Percentiles rank a stretch among this genome's conserved stretches.
Conservation (phyloP, 2,797 vertebrate species). For the Labroides dimidiatus region DNA sequence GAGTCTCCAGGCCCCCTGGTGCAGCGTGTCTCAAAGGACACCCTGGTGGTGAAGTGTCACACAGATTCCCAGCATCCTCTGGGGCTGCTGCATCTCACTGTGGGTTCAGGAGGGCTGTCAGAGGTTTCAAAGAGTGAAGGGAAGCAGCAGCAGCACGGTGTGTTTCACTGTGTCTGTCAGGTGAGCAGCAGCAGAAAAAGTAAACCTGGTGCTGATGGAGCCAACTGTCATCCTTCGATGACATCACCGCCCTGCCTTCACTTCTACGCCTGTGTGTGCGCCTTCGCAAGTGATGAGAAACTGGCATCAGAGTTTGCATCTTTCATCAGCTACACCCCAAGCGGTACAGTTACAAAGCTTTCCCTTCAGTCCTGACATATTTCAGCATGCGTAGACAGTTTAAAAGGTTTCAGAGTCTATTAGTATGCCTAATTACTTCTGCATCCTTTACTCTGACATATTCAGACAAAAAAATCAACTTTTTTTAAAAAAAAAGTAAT, state of each 20-base stretch:
- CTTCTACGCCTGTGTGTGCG: conserved; percentile 95
- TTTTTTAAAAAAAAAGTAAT: too few species aligned
- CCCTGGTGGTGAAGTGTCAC: conserved; percentile 92
- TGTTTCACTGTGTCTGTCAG: conserved; percentile 78
- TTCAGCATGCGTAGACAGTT: too few species aligned
- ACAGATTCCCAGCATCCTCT: conserved; percentile 85
- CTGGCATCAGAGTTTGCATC: conserved; percentile 89
- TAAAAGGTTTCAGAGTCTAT: too few species aligned
- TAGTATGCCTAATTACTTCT: too few species aligned
- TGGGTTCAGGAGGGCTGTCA: conserved; percentile 67
- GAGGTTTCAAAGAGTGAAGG: conserved; percentile 61
- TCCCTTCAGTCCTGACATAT: neutral
- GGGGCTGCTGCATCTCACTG: conserved; percentile 90
- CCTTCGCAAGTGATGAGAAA: conserved; percentile 91
- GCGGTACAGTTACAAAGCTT: conserved; percentile 70
- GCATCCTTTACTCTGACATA: too few species aligned
- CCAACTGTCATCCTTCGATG: neutral
- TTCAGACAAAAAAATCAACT: too few species aligned
- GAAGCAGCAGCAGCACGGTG: conserved; percentile 11
- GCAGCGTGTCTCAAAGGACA: conserved; percentile 88
- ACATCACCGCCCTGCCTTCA: conserved; percentile 84
- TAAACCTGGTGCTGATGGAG: conserved; percentile 27
- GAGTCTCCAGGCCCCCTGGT: conserved; percentile 91
- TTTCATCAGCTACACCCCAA: conserved; percentile 84
- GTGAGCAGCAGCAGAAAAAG: conserved; percentile 25